Percentiles rank a stretch among this genome's conserved stretches.
These are phyloP conservation scores for Euschistus heros DNA, from an alignment of 1,140 invertebrate species.

Conservation along the genomic window DNA sequence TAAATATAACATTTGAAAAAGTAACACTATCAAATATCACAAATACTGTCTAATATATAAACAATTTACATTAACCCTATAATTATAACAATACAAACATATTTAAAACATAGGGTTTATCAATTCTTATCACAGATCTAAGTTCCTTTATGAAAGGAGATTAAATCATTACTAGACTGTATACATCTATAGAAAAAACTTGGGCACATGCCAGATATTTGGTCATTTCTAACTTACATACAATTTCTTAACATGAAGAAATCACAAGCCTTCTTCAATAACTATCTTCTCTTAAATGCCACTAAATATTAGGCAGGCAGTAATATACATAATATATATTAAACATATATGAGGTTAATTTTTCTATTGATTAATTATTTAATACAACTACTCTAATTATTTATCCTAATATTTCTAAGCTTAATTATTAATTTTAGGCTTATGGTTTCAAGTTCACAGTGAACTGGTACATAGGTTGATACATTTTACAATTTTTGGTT, in stretches of 20 bases:
- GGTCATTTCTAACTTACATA: constrained; percentile 5
- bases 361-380: no score
- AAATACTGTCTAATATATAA: constrained; percentile 8
- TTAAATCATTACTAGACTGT: constrained; percentile 1
- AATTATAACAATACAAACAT: constrained; percentile 1
- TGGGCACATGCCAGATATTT: background rate
- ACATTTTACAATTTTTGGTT: background rate
- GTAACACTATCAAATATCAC: background rate
- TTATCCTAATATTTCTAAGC: no score
- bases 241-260: constrained; percentile 8
- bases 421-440: no score
- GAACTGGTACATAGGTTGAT: no score
- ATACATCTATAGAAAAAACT: background rate
- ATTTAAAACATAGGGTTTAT: constrained; percentile 5
- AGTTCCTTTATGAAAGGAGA: constrained; percentile 15
- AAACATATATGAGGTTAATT: no score
- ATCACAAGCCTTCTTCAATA: constrained; percentile 14
- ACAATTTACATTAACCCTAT: background rate
- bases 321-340: no score
- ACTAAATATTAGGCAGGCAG: constrained; percentile 11
- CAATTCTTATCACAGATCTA: constrained; percentile 13
- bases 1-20: background rate
- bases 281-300: constrained; percentile 9
- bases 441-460: no score
- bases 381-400: no score